Percentiles rank a stretch among this genome's conserved stretches.
Conservation (phyloP, 2,113 vertebrate genomes). For the Apus apus region DNA sequence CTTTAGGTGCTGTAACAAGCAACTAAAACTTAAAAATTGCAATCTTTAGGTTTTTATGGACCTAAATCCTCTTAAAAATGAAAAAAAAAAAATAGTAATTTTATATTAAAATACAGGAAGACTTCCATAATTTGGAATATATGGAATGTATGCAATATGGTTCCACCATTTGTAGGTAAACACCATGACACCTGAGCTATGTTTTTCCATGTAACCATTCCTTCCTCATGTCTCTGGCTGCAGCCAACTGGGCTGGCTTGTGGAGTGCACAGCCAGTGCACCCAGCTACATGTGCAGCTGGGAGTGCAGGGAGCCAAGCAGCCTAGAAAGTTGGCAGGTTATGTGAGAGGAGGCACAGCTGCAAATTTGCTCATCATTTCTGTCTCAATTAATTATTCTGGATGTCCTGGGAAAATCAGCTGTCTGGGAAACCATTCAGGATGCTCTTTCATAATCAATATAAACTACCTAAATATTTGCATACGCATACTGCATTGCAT, state of each 20-base stretch:
- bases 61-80: background rate
- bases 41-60: background rate
- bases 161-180: background rate
- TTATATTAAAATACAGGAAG: background rate
- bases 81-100: background rate
- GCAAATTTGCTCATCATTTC: background rate
- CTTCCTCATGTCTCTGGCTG: background rate
- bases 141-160: accelerated
- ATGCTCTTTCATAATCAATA: background rate
- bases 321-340: background rate
- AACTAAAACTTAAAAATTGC: background rate
- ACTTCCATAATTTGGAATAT: background rate
- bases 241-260: background rate
- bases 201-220: background rate
- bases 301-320: background rate
- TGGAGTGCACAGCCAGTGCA: background rate
- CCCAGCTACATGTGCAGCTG: background rate
- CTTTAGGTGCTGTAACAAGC: background rate
- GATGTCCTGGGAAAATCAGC: background rate
- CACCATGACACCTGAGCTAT: background rate
- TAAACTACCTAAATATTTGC: background rate
- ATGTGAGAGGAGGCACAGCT: background rate
- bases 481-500: background rate
- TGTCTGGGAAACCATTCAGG: background rate
- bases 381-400: background rate